A percentile compares a stretch with the other conserved stretches of the same genome.
Conservation (phyloP, 1,140 invertebrate species). For the Drosophila sp. region DNA sequence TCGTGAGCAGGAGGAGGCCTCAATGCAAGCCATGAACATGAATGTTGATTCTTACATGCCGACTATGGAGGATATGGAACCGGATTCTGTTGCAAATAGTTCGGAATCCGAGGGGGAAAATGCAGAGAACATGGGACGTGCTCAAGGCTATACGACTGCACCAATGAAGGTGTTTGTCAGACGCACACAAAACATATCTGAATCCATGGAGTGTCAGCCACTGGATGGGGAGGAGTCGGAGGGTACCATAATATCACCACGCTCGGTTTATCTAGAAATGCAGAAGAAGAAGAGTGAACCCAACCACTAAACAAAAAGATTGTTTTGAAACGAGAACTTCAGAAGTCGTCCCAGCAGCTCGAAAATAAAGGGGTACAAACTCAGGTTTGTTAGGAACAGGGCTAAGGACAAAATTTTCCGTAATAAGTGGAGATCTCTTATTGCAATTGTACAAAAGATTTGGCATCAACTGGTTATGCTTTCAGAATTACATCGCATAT, state of each 20-base stretch:
- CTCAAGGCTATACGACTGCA: slow-evolving; percentile 12
- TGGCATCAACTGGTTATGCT: slow-evolving; percentile 11
- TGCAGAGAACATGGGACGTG: slow-evolving; percentile 20
- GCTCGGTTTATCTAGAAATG: slow-evolving; percentile 50
- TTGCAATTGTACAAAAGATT: slow-evolving; percentile 8
- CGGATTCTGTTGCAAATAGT: slow-evolving; percentile 4
- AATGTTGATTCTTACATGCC: slow-evolving; percentile 51
- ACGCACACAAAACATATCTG: slow-evolving; percentile 39
- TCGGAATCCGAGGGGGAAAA: slow-evolving; percentile 50
- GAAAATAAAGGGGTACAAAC: neutral
- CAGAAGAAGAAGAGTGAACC: slow-evolving; percentile 40
- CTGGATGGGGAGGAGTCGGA: slow-evolving; percentile 11
- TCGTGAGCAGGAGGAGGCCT: neutral
- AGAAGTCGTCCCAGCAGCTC: slow-evolving; percentile 11
- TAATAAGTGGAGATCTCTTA: slow-evolving; percentile 28
- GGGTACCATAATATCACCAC: slow-evolving; percentile 52
- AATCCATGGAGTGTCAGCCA: slow-evolving; percentile 6
- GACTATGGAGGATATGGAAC: slow-evolving; percentile 33
- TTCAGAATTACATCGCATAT: slow-evolving; percentile 11
- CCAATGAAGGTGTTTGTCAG: slow-evolving; percentile 67
- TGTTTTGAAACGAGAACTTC: slow-evolving; percentile 6
- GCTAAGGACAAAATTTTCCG: slow-evolving; percentile 56
- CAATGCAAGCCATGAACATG: slow-evolving; percentile 11
- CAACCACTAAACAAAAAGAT: slow-evolving; percentile 32
- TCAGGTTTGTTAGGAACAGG: slow-evolving; percentile 1